phyloP scores from a whole-genome alignment of 1,140 invertebrate species.

The Wasmannia auropunctata region DNA sequence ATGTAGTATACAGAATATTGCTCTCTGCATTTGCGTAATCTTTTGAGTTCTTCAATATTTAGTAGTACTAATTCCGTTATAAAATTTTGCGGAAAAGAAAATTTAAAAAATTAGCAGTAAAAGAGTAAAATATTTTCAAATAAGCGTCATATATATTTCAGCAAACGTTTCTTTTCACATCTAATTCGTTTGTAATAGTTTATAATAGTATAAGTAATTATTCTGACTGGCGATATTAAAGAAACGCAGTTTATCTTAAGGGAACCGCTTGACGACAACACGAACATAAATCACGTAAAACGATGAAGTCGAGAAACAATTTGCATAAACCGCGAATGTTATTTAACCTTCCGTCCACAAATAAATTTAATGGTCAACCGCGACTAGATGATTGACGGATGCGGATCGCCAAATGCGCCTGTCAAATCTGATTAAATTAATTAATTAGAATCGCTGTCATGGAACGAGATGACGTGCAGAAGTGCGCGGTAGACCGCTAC shows the following conservation, averaged over 20 bases:
- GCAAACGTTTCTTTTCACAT: background rate
- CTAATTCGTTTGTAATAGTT: background rate
- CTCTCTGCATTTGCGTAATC: background rate
- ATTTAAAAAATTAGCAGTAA: background rate
- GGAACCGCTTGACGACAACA: background rate
- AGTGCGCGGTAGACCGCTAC: conserved; percentile 45
- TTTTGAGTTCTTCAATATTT: background rate
- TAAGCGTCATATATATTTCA: background rate
- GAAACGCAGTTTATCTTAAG: background rate
- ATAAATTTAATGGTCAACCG: conserved; percentile 30
- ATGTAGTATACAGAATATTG: background rate
- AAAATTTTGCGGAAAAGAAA: background rate
- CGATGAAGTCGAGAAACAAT: background rate
- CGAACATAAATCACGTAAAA: background rate
- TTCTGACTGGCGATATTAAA: background rate
- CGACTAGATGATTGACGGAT: conserved; percentile 28
- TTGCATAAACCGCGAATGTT: background rate
- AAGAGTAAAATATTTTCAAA: background rate
- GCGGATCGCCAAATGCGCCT: conserved; percentile 15
- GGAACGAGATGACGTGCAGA: conserved; percentile 46
- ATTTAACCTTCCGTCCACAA: background rate
- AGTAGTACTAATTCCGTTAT: background rate
- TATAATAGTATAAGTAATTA: background rate
- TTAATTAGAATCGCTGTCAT: conserved; percentile 53
- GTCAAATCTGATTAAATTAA: conserved; percentile 52